Evolutionary conservation across 2,113 vertebrate species (phyloP).

Genomic region (Athene noctua): DNA sequence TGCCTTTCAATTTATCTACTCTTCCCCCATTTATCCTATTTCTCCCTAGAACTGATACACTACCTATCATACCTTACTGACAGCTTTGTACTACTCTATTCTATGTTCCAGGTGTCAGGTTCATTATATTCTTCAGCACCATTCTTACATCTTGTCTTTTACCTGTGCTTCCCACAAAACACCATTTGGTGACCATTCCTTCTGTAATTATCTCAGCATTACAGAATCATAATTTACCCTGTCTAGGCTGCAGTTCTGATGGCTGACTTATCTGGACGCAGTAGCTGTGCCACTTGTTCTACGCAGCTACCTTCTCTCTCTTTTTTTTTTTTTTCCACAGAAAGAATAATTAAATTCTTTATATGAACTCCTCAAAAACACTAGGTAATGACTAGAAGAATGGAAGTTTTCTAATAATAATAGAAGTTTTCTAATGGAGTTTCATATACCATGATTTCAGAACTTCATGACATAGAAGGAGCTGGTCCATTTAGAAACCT

Average conservation of each 20-base stretch:
- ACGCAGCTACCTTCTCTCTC: not conserved
- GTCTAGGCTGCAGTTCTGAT: not conserved
- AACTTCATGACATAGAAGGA: not conserved
- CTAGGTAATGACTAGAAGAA: not conserved
- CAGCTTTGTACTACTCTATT: not conserved
- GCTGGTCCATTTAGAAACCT: not conserved
- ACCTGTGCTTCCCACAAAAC: not conserved
- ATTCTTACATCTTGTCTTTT: not conserved
- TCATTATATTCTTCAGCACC: not conserved
- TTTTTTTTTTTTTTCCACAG: not conserved
- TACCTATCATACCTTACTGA: not conserved
- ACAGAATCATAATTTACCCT: not conserved
- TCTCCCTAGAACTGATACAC: not conserved
- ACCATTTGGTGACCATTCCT: not conserved
- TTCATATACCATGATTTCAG: not conserved
- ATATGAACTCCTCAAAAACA: not conserved
- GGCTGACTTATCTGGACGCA: not conserved
- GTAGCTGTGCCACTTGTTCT: not conserved
- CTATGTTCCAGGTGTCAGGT: not conserved
- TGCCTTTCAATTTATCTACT: not conserved
- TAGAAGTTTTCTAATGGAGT: not conserved
- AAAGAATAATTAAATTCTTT: not conserved
- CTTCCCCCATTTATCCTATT: not conserved
- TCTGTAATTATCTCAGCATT: not conserved
- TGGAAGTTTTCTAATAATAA: not conserved